phyloP scores from a whole-genome alignment of 2,888 invertebrate genomes.

The Plebejus argus region DNA sequence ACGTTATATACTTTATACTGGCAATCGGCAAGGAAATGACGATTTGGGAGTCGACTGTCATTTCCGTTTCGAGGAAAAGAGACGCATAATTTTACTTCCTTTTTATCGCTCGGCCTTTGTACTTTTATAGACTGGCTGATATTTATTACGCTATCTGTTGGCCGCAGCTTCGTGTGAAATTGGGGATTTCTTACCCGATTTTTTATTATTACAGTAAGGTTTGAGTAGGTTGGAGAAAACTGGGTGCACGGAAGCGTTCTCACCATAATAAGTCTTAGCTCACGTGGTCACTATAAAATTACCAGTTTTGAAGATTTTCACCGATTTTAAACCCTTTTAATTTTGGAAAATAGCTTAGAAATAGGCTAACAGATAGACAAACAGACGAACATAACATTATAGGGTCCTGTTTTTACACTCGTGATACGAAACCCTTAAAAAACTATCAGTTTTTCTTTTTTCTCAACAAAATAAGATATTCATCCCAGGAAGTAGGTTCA shows the following conservation, averaged over 20 bases:
- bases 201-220: background rate
- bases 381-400: no score
- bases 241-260: background rate
- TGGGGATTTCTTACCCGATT: background rate
- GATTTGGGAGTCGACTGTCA: constrained; percentile 22
- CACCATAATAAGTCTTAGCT: no score
- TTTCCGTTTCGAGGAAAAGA: constrained; percentile 1
- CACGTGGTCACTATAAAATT: background rate
- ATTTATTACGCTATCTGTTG: constrained; percentile 13
- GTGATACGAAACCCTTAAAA: no score
- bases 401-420: no score
- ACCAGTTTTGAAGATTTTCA: background rate
- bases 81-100: constrained; percentile 23
- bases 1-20: constrained; percentile 13
- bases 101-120: constrained; percentile 6
- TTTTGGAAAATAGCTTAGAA: no score
- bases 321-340: background rate
- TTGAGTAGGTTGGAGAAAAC: background rate
- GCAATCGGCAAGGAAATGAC: constrained; percentile 18
- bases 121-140: constrained; percentile 11
- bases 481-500: background rate
- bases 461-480: no score
- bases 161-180: constrained; percentile 4
- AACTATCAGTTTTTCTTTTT: no score
- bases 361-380: no score